Percentiles rank a stretch among this genome's conserved stretches.
Evolutionary conservation across 92 coral and sea anemone genomes (phyloP).

Genomic region (Heteractis magnifica): DNA sequence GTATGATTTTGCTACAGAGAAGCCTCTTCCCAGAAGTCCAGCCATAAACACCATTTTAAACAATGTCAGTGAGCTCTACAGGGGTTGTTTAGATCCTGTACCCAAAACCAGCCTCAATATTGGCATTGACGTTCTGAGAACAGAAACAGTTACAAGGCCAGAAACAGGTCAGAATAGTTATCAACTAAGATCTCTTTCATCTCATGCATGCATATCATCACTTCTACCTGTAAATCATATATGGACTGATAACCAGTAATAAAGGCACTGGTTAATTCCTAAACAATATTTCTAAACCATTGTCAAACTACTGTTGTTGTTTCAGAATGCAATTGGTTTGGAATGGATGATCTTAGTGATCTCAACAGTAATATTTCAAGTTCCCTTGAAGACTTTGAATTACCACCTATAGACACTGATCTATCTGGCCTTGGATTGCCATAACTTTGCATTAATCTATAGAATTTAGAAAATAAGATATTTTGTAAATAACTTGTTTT

Average conservation of each 20-base stretch:
- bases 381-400: slow-evolving; percentile 33
- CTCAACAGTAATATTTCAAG: background rate
- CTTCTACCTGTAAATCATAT: background rate
- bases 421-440: slow-evolving; percentile 55
- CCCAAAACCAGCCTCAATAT: slow-evolving; percentile 9
- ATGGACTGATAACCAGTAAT: background rate
- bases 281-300: too few species aligned
- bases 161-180: background rate
- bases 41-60: slow-evolving; percentile 46
- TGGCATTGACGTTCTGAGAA: slow-evolving; percentile 27
- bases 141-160: background rate
- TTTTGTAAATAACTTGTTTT: too few species aligned
- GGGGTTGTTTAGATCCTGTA: slow-evolving; percentile 47
- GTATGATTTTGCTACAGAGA: slow-evolving; percentile 28
- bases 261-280: too few species aligned
- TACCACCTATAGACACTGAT: slow-evolving; percentile 59
- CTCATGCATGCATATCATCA: background rate
- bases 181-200: background rate
- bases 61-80: slow-evolving; percentile 57
- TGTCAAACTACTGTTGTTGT: slow-evolving; percentile 13
- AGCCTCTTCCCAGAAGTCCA: slow-evolving; percentile 42
- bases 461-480: too few species aligned
- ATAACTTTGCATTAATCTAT: background rate
- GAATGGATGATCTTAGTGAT: slow-evolving; percentile 27
- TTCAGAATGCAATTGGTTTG: slow-evolving; percentile 22